Percentiles rank a stretch among this genome's conserved stretches.
Conservation (phyloP, 2,888 invertebrate genomes). For the Syritta pipiens region DNA sequence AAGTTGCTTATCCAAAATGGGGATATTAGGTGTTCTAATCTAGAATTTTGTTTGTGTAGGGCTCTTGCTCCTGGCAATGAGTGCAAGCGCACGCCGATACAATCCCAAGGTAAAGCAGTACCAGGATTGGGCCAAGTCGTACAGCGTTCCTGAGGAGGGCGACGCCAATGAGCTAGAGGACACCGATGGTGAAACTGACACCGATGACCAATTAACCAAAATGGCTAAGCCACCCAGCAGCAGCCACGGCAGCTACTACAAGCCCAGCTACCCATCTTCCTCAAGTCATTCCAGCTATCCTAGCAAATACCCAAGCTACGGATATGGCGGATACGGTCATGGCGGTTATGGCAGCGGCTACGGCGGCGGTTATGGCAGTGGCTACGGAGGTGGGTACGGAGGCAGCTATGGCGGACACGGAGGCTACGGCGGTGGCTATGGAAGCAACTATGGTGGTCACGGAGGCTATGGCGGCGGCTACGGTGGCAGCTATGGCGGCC, state of each 20-base stretch:
- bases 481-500: background rate
- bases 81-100: slow-evolving; percentile 15
- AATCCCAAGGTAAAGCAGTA: background rate
- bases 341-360: background rate
- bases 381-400: background rate
- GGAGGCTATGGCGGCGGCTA: background rate
- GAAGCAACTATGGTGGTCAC: background rate
- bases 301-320: background rate
- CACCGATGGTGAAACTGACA: background rate
- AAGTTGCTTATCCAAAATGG: background rate
- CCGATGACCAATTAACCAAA: slow-evolving; percentile 19
- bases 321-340: background rate
- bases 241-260: background rate
- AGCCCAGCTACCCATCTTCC: background rate
- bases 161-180: slow-evolving; percentile 7
- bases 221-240: slow-evolving; percentile 6
- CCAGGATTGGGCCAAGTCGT: background rate
- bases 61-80: slow-evolving; percentile 16
- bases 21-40: background rate
- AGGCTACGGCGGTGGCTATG: background rate
- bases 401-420: background rate
- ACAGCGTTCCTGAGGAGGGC: background rate
- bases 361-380: slow-evolving; percentile 3
- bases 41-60: slow-evolving; percentile 1
- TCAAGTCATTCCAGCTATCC: background rate